Base-by-base conservation (phyloP, 2,888 invertebrate genomes). In the Stratiomys singularior region DNA sequence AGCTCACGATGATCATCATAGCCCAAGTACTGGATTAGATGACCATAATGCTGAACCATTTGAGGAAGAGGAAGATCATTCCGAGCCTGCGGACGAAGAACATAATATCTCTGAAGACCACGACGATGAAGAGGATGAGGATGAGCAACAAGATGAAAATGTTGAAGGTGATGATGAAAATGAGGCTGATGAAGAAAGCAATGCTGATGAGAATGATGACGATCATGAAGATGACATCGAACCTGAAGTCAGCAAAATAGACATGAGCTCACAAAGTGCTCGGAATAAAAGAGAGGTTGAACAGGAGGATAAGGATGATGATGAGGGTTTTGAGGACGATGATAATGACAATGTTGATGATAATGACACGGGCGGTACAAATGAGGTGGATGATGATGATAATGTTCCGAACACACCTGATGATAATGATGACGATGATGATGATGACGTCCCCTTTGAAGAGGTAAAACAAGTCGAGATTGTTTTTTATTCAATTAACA, bases 381-480 rank as follows among this genome's bases (percentile, higher is more conserved):
- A 81, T 11, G 80, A 81, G 58, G 44, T 18, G 18, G 37, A 44
- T 66, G 30, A 64, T 15, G 44, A 37, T 21, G 44, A 44, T 37
- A 77, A 72, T 76, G 52, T 44, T 71, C 82, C 79, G 27, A 81
- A 82, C n/a, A n/a, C n/a, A n/a, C n/a, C n/a, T 25, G 82, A 83
- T 25, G 81, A 83, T 71, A 81, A 82, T 25, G 80, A 81, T 30
- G 15, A 44, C 82, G 87, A 88, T 80, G 85, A 83, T 18, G 87
- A 88, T 77, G 76, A 78, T 23, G 60, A 80, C 56, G 78, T 84
- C 83, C 89, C 89, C 60, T 89, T 89, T 81, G 85, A 86, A 78
- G 90, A 90, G 88, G 90, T 90, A 84, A 72, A 71, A n/a, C 77
- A 13, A 15, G 52, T 15, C n/a, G n/a, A n/a, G n/a, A 11, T 79